phyloP scores from a whole-genome alignment of 2,797 vertebrate genomes.

The Cossypha niveicapilla region DNA sequence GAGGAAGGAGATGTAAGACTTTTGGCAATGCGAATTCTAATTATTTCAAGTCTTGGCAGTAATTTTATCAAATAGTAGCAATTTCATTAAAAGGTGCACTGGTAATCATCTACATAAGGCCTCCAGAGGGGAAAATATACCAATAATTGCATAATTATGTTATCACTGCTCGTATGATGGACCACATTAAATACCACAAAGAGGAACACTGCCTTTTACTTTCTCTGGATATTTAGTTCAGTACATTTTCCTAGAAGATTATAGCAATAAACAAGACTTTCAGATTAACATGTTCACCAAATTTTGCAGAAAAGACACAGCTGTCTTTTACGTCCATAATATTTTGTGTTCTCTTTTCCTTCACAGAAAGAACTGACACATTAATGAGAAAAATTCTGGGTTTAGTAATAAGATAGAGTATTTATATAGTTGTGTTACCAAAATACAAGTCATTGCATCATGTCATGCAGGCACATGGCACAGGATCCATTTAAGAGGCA shows the following conservation, averaged over 20 bases:
- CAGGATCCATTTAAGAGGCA: background rate
- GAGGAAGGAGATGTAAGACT: constrained; percentile 64
- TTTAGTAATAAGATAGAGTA: background rate
- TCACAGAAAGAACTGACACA: background rate
- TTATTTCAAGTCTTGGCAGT: constrained; percentile 69
- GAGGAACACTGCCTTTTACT: constrained; percentile 26
- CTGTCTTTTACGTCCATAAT: background rate
- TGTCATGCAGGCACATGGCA: background rate
- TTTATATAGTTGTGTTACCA: background rate
- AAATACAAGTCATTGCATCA: background rate
- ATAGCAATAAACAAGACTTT: constrained; percentile 43
- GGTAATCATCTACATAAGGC: constrained; percentile 62
- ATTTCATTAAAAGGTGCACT: constrained; percentile 73
- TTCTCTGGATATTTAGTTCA: constrained; percentile 32
- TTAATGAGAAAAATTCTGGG: background rate
- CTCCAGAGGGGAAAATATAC: constrained; percentile 55
- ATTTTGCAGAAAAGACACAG: background rate
- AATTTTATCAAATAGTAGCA: constrained; percentile 72
- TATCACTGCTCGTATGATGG: constrained; percentile 56
- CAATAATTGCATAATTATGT: constrained; percentile 69
- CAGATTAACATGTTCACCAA: constrained; percentile 6
- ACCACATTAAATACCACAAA: constrained; percentile 57
- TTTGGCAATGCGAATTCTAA: constrained; percentile 68
- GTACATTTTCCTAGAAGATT: constrained; percentile 53
- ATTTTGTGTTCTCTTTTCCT: background rate